Percentiles rank a stretch among this genome's conserved stretches.
phyloP scores from a whole-genome alignment of 2,888 invertebrate species.

The Hedychridium roseum region DNA sequence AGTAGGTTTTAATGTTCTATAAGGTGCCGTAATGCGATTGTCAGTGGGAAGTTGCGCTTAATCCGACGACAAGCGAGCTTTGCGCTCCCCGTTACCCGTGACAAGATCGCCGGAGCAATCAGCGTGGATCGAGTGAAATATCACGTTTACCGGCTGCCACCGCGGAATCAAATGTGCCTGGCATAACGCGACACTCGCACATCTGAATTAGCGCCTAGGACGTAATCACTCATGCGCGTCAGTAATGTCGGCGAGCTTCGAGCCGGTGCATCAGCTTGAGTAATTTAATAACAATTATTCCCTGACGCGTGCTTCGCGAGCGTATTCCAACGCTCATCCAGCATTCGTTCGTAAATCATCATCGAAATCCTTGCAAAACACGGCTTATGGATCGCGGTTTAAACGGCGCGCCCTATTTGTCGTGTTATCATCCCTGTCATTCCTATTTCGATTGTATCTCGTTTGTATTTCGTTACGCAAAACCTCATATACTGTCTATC shows the following conservation, averaged over 20 bases:
- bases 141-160: background rate
- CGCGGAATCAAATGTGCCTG: slow-evolving; percentile 8
- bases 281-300: slow-evolving; percentile 45
- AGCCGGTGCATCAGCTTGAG: slow-evolving; percentile 28
- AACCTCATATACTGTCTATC: background rate
- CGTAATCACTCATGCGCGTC: slow-evolving; percentile 40
- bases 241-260: slow-evolving; percentile 36
- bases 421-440: too few species aligned
- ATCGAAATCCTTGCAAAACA: slow-evolving; percentile 16
- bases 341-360: slow-evolving; percentile 31
- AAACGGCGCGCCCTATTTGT: slow-evolving; percentile 17
- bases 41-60: background rate
- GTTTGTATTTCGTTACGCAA: too few species aligned
- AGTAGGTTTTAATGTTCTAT: too few species aligned
- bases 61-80: background rate
- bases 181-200: slow-evolving; percentile 28
- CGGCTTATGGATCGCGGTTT: slow-evolving; percentile 25
- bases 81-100: too few species aligned
- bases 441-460: too few species aligned
- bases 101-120: too few species aligned
- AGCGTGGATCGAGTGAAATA: background rate
- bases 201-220: slow-evolving; percentile 33
- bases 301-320: slow-evolving; percentile 18
- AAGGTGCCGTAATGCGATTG: background rate
- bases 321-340: slow-evolving; percentile 18